Percentiles rank a stretch among this genome's conserved stretches.
phyloP scores from a whole-genome alignment of 2,113 vertebrate genomes.

The Panthera tigris region DNA sequence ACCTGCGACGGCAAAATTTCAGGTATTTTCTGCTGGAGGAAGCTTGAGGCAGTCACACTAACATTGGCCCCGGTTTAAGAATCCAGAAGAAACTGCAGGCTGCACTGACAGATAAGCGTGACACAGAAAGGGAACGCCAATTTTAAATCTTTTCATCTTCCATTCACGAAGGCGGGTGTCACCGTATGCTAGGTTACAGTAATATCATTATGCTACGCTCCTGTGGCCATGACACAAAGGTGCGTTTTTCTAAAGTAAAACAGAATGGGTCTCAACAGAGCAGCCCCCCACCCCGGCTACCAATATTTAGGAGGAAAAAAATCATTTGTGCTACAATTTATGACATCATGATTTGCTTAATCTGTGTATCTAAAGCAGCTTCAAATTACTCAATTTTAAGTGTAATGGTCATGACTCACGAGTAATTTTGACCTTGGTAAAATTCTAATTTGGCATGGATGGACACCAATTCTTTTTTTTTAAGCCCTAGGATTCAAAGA shows the following conservation, averaged over 20 bases:
- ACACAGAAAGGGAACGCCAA: background rate
- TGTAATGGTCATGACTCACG: constrained; percentile 29
- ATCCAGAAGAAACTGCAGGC: background rate
- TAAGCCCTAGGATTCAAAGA: constrained; percentile 61
- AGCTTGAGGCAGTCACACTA: background rate
- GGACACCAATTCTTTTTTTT: constrained; percentile 10
- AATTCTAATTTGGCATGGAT: constrained; percentile 50
- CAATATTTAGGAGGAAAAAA: background rate
- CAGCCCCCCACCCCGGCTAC: background rate
- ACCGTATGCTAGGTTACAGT: background rate
- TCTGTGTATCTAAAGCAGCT: background rate
- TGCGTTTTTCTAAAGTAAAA: background rate
- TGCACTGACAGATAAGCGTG: background rate
- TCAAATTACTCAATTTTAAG: constrained; percentile 44
- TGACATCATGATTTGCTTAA: constrained; percentile 42
- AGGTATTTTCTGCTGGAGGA: background rate
- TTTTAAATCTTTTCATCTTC: background rate
- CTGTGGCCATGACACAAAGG: background rate
- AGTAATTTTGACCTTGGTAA: constrained; percentile 59
- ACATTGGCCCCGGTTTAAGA: background rate
- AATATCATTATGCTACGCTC: background rate
- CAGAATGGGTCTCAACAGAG: background rate
- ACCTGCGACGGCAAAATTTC: background rate
- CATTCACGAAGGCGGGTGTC: background rate
- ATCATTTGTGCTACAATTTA: background rate